Percentiles rank a stretch among this genome's conserved stretches.
Evolutionary conservation across 2,888 invertebrate genomes (phyloP).

Genomic region (Chrysopilus asiliformis): DNA sequence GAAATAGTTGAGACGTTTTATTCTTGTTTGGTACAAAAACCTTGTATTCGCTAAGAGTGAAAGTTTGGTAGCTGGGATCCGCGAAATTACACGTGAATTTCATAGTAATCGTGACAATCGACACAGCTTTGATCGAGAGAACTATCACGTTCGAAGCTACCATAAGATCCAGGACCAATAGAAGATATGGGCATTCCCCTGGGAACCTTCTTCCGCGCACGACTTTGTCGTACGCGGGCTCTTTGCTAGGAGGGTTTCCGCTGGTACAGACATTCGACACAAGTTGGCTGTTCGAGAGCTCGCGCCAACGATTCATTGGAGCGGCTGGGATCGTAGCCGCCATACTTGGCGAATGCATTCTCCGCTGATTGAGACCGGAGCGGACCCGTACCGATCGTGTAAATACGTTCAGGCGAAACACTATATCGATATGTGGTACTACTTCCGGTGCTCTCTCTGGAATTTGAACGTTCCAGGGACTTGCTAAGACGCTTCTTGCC

Average conservation of each 20-base stretch:
- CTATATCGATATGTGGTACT: constrained; percentile 27
- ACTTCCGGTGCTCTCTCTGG: constrained; percentile 31
- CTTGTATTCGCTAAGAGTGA: too few species aligned
- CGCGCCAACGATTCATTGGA: constrained; percentile 42
- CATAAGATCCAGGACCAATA: constrained; percentile 14
- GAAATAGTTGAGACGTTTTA: too few species aligned
- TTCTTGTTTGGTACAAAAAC: too few species aligned
- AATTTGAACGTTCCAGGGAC: constrained; percentile 32
- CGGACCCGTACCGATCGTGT: constrained; percentile 25
- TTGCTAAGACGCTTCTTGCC: constrained; percentile 27
- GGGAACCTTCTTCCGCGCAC: constrained; percentile 43
- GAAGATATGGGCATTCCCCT: constrained; percentile 23
- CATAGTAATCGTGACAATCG: constrained; percentile 37
- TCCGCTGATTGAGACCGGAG: constrained; percentile 34
- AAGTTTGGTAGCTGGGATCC: too few species aligned
- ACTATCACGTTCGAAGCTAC: constrained; percentile 18
- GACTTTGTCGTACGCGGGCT: constrained; percentile 45
- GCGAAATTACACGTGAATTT: constrained; percentile 53
- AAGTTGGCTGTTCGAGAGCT: constrained; percentile 54
- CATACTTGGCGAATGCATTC: constrained; percentile 31
- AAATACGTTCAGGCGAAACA: constrained; percentile 31
- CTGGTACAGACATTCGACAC: constrained; percentile 59
- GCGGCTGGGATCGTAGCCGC: constrained; percentile 43
- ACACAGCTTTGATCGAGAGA: constrained; percentile 26
- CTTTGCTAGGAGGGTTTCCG: constrained; percentile 51